These are phyloP conservation scores for Kryptolebias marmoratus DNA, from an alignment of 2,113 vertebrate genomes.

Conservation along the genomic window DNA sequence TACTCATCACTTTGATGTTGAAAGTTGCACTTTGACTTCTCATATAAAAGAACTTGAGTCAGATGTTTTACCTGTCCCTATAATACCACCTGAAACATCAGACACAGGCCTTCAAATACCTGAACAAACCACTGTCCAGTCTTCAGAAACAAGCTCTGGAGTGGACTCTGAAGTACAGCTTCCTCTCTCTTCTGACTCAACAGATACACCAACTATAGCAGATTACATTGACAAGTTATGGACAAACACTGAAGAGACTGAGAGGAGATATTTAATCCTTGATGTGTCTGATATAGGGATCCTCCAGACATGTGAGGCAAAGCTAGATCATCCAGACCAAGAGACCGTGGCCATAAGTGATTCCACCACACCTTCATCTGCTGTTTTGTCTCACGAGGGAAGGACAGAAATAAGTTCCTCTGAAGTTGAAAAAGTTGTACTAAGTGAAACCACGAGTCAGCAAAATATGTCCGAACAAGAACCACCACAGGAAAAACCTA, in stretches of 20 bases:
- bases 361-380: background rate
- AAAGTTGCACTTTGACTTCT: background rate
- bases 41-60: background rate
- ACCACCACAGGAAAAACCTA: background rate
- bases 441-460: background rate
- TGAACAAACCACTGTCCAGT: background rate
- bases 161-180: slow-evolving; percentile 15
- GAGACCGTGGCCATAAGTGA: background rate
- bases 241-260: slow-evolving; percentile 35
- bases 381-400: background rate
- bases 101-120: background rate
- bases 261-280: slow-evolving; percentile 60
- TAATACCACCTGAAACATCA: background rate
- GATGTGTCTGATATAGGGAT: slow-evolving; percentile 32
- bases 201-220: background rate
- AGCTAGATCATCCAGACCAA: slow-evolving; percentile 2
- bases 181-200: background rate
- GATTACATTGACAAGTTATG: slow-evolving; percentile 36
- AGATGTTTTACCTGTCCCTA: background rate
- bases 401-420: slow-evolving; percentile 6
- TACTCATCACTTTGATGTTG: background rate
- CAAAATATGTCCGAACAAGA: background rate
- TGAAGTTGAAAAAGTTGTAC: background rate
- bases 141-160: background rate
- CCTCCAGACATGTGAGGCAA: slow-evolving; percentile 4